phyloP scores from a whole-genome alignment of 2,888 invertebrate species.

The Acleris cristana region DNA sequence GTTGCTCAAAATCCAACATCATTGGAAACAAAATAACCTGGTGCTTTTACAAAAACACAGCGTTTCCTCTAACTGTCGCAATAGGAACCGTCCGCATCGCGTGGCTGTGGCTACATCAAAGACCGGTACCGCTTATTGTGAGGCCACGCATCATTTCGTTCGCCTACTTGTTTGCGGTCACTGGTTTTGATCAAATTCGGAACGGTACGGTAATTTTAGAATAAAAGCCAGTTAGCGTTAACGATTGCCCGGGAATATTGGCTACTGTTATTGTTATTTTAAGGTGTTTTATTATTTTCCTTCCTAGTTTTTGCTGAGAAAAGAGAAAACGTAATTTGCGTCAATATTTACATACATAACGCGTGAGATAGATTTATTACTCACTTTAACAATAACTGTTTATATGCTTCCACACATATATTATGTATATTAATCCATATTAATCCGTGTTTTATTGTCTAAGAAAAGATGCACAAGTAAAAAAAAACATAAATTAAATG shows the following conservation, averaged over 20 bases:
- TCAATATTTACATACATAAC: no score
- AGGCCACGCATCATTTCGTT: constrained; percentile 33
- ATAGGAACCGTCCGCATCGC: constrained; percentile 40
- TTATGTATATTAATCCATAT: no score
- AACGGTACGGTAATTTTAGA: constrained; percentile 26
- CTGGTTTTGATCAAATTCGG: constrained; percentile 33
- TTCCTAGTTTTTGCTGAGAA: neutral
- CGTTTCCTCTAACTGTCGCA: constrained; percentile 12
- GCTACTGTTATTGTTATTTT: constrained; percentile 10
- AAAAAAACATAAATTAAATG: no score
- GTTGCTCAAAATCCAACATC: no score
- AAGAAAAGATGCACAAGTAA: no score
- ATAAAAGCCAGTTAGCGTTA: constrained; percentile 22
- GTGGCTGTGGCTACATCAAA: constrained; percentile 42
- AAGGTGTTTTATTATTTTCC: neutral
- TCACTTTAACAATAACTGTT: no score
- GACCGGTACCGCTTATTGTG: constrained; percentile 29
- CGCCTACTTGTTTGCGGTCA: constrained; percentile 39
- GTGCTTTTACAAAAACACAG: no score
- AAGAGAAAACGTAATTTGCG: no score
- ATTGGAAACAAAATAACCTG: no score
- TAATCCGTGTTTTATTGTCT: no score
- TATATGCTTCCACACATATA: no score
- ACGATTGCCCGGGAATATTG: constrained; percentile 15
- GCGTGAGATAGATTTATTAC: no score